phyloP scores from a whole-genome alignment of 2,888 invertebrate genomes.

The Pherbina coryleti region DNA sequence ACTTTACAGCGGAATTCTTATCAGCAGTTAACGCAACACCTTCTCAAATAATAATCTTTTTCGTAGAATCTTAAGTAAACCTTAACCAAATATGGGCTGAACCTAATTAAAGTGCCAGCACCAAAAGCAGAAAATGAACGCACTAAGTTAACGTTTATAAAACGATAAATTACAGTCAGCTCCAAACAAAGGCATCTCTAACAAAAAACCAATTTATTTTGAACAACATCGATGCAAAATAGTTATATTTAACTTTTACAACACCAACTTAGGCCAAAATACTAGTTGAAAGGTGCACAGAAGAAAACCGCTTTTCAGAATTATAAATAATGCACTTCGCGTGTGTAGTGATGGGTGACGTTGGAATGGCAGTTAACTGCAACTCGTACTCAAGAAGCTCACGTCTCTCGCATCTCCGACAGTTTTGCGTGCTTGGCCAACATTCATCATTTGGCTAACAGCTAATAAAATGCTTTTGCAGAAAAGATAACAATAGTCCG shows the following conservation, averaged over 20 bases:
- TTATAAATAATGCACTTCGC: not conserved
- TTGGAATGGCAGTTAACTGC: no score
- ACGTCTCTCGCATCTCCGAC: no score
- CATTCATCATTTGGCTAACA: slow-evolving; percentile 24
- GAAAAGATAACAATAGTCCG: slow-evolving; percentile 15
- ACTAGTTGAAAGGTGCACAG: not conserved
- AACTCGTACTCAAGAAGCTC: no score
- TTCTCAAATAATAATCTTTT: not conserved
- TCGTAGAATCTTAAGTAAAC: not conserved
- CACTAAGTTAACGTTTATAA: not conserved
- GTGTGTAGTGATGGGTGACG: not conserved
- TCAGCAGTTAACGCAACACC: not conserved
- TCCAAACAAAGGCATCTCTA: not conserved
- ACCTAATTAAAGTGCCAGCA: not conserved
- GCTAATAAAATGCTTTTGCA: slow-evolving; percentile 28
- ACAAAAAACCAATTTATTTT: slow-evolving; percentile 20
- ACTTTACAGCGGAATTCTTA: no score
- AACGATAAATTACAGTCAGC: no score
- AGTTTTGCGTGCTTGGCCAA: slow-evolving; percentile 2
- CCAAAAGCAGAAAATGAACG: not conserved
- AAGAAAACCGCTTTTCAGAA: not conserved
- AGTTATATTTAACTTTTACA: slow-evolving; percentile 7
- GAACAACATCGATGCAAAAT: not conserved
- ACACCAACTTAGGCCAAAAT: not conserved
- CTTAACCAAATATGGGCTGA: not conserved